Evolutionary conservation across 2,888 invertebrate genomes (phyloP).

Genomic region (Stratiomys singularior): DNA sequence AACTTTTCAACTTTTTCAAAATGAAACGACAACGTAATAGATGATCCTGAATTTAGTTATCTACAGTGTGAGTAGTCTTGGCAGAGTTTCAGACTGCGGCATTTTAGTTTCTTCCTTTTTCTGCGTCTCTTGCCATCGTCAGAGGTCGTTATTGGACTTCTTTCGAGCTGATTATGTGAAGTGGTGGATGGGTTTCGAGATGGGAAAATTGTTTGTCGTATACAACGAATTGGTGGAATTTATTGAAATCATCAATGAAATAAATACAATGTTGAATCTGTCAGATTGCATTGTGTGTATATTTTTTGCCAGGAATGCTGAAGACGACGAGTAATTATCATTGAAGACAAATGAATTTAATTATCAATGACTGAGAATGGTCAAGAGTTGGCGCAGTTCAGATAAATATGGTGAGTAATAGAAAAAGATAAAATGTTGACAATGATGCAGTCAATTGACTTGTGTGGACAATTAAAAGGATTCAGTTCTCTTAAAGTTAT

Average conservation of each 20-base stretch:
- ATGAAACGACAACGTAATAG: slow-evolving; percentile 36
- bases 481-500: too few species aligned
- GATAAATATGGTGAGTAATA: too few species aligned
- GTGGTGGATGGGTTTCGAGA: slow-evolving; percentile 3
- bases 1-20: slow-evolving; percentile 35
- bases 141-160: neutral
- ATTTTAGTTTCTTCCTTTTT: neutral
- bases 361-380: slow-evolving; percentile 7
- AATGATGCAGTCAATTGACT: too few species aligned
- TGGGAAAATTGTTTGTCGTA: slow-evolving; percentile 41
- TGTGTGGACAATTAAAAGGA: too few species aligned
- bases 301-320: slow-evolving; percentile 5
- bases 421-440: too few species aligned
- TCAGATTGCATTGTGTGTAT: slow-evolving; percentile 15
- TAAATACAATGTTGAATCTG: slow-evolving; percentile 35
- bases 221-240: slow-evolving; percentile 39
- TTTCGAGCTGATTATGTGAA: slow-evolving; percentile 18
- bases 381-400: too few species aligned
- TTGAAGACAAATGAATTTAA: slow-evolving; percentile 36
- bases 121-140: neutral
- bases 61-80: slow-evolving; percentile 39
- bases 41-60: slow-evolving; percentile 45
- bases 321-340: slow-evolving; percentile 22
- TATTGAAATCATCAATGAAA: slow-evolving; percentile 41
- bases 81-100: neutral